Evolutionary conservation across 2,888 invertebrate species (phyloP).

Genomic region (Ichneumoninae sp.): DNA sequence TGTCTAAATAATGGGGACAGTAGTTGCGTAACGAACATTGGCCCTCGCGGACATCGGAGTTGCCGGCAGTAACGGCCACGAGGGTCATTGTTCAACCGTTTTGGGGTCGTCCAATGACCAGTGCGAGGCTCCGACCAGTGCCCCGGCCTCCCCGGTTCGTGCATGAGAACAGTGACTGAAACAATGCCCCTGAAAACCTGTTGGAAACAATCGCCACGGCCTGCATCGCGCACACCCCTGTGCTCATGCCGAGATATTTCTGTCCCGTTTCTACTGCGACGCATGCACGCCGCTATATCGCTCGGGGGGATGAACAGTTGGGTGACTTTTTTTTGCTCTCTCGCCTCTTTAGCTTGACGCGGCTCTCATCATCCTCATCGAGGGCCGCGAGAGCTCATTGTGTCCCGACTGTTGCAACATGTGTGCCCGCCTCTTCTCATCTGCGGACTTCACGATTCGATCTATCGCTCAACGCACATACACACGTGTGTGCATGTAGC

Average conservation of each 20-base stretch:
- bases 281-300: slow-evolving; percentile 60
- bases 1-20: slow-evolving; percentile 19
- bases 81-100: slow-evolving; percentile 82
- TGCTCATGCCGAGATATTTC: slow-evolving; percentile 50
- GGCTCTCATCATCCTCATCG: slow-evolving; percentile 63
- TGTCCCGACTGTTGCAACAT: slow-evolving; percentile 79
- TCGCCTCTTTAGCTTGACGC: slow-evolving; percentile 61
- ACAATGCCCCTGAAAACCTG: slow-evolving; percentile 82
- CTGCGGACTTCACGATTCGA: slow-evolving; percentile 59
- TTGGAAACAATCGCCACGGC: slow-evolving; percentile 82
- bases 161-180: slow-evolving; percentile 82
- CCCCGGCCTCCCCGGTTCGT: slow-evolving; percentile 51
- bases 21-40: slow-evolving; percentile 34
- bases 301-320: slow-evolving; percentile 82
- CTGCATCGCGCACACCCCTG: slow-evolving; percentile 60
- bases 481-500: slow-evolving; percentile 25
- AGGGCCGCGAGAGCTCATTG: slow-evolving; percentile 71
- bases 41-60: slow-evolving; percentile 54
- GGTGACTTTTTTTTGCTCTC: slow-evolving; percentile 80
- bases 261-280: slow-evolving; percentile 32
- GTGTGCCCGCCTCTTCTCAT: slow-evolving; percentile 74
- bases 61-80: slow-evolving; percentile 76
- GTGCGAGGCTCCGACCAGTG: slow-evolving; percentile 68
- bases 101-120: slow-evolving; percentile 81
- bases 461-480: slow-evolving; percentile 36